A percentile compares a stretch with the other conserved stretches of the same genome.
Evolutionary conservation across 2,888 invertebrate genomes (phyloP).

Genomic region (Troides oblongomaculatus): DNA sequence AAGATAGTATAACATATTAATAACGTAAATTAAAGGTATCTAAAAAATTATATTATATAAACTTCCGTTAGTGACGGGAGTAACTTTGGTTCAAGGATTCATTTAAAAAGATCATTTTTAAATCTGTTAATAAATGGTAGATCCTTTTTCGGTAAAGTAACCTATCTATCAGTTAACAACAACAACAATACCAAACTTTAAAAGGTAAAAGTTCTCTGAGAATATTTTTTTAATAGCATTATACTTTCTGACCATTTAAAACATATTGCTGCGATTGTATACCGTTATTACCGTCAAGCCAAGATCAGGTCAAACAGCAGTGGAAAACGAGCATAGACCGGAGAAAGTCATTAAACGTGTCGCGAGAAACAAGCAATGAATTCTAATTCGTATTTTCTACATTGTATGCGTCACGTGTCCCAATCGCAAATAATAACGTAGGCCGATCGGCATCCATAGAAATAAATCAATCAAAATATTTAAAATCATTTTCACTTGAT

Average conservation of each 20-base stretch:
- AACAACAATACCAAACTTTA: too few relatives aligned
- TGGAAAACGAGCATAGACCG: conserved; percentile 56
- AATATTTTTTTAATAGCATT: neutral
- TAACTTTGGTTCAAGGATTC: too few relatives aligned
- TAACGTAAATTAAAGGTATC: too few relatives aligned
- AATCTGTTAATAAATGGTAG: too few relatives aligned
- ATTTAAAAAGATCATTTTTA: too few relatives aligned
- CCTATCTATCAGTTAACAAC: too few relatives aligned
- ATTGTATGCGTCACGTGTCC: conserved; percentile 39
- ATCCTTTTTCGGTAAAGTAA: too few relatives aligned
- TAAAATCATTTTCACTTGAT: conserved; percentile 10
- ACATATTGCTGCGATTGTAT: conserved; percentile 32
- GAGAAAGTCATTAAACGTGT: conserved; percentile 77
- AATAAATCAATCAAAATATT: conserved; percentile 32
- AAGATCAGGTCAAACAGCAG: conserved; percentile 51
- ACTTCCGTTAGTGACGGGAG: too few relatives aligned
- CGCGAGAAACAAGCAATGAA: conserved; percentile 52
- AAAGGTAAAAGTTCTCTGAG: neutral
- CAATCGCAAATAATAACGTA: conserved; percentile 24
- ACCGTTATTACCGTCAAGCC: conserved; percentile 44
- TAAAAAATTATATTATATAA: too few relatives aligned
- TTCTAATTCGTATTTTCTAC: conserved; percentile 48
- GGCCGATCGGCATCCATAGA: conserved; percentile 7
- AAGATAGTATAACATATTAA: too few relatives aligned
- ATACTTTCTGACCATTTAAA: neutral